phyloP scores from a whole-genome alignment of 2,113 vertebrate genomes.

The Nothobranchius kuhntae region DNA sequence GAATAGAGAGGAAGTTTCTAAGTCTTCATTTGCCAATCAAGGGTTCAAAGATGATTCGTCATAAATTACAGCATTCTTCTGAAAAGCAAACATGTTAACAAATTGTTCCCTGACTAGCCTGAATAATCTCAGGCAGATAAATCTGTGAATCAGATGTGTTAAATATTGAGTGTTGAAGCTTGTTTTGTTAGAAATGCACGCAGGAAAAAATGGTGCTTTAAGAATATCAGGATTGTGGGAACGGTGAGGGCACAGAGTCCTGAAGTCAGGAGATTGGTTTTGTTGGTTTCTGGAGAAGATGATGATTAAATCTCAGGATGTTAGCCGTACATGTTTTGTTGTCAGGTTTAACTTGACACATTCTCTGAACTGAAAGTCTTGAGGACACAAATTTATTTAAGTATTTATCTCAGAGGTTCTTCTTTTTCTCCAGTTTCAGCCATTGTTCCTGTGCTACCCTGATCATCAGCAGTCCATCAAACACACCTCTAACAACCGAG shows the following conservation, averaged over 20 bases:
- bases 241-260: too few relatives aligned
- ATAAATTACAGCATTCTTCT: too few relatives aligned
- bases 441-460: not conserved
- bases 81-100: conserved; percentile 15
- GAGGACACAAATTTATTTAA: not conserved
- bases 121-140: not conserved
- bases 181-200: not conserved
- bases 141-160: too few relatives aligned
- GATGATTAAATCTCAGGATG: too few relatives aligned
- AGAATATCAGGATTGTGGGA: too few relatives aligned
- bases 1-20: conserved; percentile 6
- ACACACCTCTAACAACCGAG: not conserved
- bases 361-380: too few relatives aligned
- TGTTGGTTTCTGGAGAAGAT: not conserved
- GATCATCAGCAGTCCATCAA: conserved; percentile 11
- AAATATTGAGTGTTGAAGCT: not conserved
- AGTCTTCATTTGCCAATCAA: too few relatives aligned
- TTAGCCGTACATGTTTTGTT: not conserved
- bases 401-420: conserved; percentile 11
- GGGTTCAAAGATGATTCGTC: too few relatives aligned
- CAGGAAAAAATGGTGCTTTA: too few relatives aligned
- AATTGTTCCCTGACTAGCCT: too few relatives aligned
- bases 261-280: conserved; percentile 3
- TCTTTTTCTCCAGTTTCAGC: conserved; percentile 19
- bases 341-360: not conserved